Base-by-base conservation (phyloP, 2,797 vertebrate species). In the Trachops cirrhosus region DNA sequence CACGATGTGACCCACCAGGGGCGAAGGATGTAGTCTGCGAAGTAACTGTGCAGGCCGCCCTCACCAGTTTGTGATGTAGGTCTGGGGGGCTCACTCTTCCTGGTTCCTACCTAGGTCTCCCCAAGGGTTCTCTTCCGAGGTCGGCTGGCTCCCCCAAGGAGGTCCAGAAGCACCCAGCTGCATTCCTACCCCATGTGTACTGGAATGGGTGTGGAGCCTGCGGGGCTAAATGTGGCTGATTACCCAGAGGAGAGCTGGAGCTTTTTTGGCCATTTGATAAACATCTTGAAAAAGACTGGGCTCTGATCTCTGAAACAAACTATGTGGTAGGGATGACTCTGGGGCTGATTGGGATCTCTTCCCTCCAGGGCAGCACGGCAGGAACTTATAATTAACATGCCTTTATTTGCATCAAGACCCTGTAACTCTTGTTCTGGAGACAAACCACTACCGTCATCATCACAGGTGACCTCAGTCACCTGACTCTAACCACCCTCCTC, bases 1-100 rank as follows among this genome's bases (percentile, higher is more conserved):
- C 2, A 15, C 0, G 0, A 29, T 0, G 5, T 7, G 34, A 32
- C 54, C 29, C 48, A 50, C 68, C 39, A 26, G 37, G 39, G 41
- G 9, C 9, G 4, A 18, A 50, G 68, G 54, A 2, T 70, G 3
- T 6, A 44, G 75, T 64, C 48, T 48, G 41, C 34, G 41, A 11
- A 41, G 52, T 4, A 4, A 67, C 37, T 22, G 0, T 46, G 52
- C 0, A 4, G 68, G 75, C 46, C 8, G 16, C 39, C 34, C 37
- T 54, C 3, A 21, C 29, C 9, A 34, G 39, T 24, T n/a, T 21
- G 24, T 22, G 44, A 50, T 8, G 3, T 0, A 2, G 68, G 21
- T 6, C 34, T 3, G 0, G 4, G 75, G 64, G 54, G 24, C 24
- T 54, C 32, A 26, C 21, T 59, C 41, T 18, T 62, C 48, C 39